Evolutionary conservation across 2,888 invertebrate species (phyloP), one percentile per base, ranked within the genome.

Genomic region (Bibio marci): DNA sequence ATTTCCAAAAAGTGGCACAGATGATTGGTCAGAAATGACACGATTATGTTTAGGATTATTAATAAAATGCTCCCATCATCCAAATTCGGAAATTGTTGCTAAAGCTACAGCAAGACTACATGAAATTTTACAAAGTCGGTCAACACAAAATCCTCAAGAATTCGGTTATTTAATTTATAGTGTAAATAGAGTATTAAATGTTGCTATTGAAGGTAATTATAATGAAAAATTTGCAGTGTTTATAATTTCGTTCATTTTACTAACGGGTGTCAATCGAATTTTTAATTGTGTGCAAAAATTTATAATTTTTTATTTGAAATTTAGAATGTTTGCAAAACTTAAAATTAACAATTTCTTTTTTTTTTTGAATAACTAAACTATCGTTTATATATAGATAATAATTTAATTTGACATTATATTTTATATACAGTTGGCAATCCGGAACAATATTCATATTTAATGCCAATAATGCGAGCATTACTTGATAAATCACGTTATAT

Each of bases 31-130:
- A 5, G 71, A 71, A 51, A 69, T 72, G 67, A 68, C 67, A 18
- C 65, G 68, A 13, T 51, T 71, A 15, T 62, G 63, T 39, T 50
- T 65, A 43, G 65, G 65, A 2, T 52, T 66, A 14, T 44, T 67
- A 25, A 49, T 66, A 2, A 63, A 63, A 43, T 67, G 66, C 45
- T 63, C 65, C 1, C 59, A 62, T 45, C 59, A 62, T 47, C 59
- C 59, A 1, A 62, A 65, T 50, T 57, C 64, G 2, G 63, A 71
- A 46, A 58, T 73, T 39, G 71, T 71, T 47, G 70, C 71, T 30
- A 67, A 70, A 56, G 72, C 73, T 1, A 67, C 72, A 1, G 72
- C 71, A 3, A 68, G 70, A 46, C 56, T 74, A 3, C 71, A 73
- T 54, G 64, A 67, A 6, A 59, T 72, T 44, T 56, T 74, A 5